A percentile compares a stretch with the other conserved stretches of the same genome.
These are phyloP conservation scores for Meiosimyza platycephala DNA, from an alignment of 2,888 invertebrate species.

Conservation along the genomic window DNA sequence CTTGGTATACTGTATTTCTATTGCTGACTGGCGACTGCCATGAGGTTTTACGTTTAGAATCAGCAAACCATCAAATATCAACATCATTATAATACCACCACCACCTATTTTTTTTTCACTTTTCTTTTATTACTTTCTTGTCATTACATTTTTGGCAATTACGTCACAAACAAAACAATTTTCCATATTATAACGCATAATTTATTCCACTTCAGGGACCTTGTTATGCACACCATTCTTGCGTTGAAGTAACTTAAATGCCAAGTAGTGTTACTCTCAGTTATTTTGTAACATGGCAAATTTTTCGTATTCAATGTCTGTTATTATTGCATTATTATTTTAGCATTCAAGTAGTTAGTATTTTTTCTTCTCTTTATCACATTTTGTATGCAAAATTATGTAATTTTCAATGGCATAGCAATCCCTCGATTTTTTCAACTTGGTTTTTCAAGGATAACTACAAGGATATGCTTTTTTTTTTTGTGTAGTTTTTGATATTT, in stretches of 20 bases:
- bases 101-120: not conserved
- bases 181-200: conserved; percentile 20
- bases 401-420: conserved; percentile 40
- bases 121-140: not conserved
- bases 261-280: not conserved
- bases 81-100: conserved; percentile 7
- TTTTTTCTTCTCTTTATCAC: too few relatives aligned
- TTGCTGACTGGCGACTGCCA: not conserved
- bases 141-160: not conserved
- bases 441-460: too few relatives aligned
- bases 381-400: conserved; percentile 51
- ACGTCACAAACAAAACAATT: not conserved
- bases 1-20: too few relatives aligned
- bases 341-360: conserved; percentile 40
- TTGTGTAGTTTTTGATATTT: too few relatives aligned
- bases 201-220: conserved; percentile 25
- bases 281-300: conserved; percentile 2
- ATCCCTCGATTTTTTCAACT: too few relatives aligned
- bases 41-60: not conserved
- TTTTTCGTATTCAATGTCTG: not conserved
- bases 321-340: conserved; percentile 39
- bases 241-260: not conserved
- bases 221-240: not conserved
- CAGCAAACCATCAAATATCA: conserved; percentile 31
- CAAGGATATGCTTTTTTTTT: too few relatives aligned